Evolutionary conservation across 2,888 invertebrate genomes (phyloP).

Genomic region (Hydropsyche betteni): DNA sequence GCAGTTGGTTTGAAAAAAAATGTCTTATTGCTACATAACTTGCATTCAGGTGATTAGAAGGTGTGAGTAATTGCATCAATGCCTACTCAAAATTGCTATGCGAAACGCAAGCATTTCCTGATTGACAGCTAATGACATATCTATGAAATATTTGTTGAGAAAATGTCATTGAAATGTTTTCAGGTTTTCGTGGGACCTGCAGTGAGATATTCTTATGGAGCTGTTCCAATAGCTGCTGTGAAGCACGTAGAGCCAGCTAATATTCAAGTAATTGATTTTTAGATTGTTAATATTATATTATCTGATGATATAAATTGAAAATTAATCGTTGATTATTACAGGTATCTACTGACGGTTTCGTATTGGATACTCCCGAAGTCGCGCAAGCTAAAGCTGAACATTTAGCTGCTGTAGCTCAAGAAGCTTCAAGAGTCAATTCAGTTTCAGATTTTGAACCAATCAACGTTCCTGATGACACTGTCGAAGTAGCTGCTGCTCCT

Average conservation of each 20-base stretch:
- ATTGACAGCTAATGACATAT: too few species aligned
- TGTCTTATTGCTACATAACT: conserved; percentile 8
- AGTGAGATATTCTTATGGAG: conserved; percentile 40
- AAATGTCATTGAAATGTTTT: not conserved
- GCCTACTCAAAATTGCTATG: not conserved
- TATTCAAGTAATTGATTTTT: conserved; percentile 44
- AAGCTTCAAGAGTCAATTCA: conserved; percentile 56
- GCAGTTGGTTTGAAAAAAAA: not conserved
- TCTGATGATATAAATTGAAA: too few species aligned
- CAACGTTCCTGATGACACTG: not conserved
- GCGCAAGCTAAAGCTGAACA: conserved; percentile 69
- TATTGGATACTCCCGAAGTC: conserved; percentile 69
- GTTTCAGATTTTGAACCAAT: conserved; percentile 1
- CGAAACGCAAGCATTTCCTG: too few species aligned
- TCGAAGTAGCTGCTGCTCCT: conserved; percentile 24
- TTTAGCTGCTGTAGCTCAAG: conserved; percentile 63
- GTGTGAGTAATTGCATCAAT: conserved; percentile 4
- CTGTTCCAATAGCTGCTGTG: conserved; percentile 13
- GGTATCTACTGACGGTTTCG: conserved; percentile 53
- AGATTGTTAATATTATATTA: too few species aligned
- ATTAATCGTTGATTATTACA: conserved; percentile 14
- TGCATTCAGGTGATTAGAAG: not conserved
- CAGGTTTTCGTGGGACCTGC: conserved; percentile 41
- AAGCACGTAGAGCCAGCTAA: conserved; percentile 42
- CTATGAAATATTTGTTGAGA: not conserved